Evolutionary conservation across 2,797 vertebrate species (phyloP).

Genomic region (Phalanger gymnotis): DNA sequence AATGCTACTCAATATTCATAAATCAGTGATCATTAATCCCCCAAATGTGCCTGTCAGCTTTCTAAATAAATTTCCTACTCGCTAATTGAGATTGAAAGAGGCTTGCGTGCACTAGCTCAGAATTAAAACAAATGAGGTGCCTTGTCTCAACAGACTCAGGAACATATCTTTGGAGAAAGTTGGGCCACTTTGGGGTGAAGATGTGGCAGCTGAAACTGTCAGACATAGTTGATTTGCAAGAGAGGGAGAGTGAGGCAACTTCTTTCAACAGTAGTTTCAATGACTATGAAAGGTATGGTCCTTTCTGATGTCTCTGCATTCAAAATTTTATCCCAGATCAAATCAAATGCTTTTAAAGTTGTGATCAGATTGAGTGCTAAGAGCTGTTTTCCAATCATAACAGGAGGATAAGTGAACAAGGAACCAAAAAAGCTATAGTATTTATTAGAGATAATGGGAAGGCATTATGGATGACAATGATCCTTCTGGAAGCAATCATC

Average conservation of each 20-base stretch:
- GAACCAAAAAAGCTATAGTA: constrained; percentile 35
- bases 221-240: constrained; percentile 15
- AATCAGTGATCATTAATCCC: constrained; percentile 90
- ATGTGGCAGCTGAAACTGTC: constrained; percentile 52
- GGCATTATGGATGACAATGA: not conserved
- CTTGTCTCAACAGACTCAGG: constrained; percentile 63
- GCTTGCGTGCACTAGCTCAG: constrained; percentile 73
- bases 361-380: constrained; percentile 15
- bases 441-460: constrained; percentile 50
- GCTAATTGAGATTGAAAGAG: constrained; percentile 89
- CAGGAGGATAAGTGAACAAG: constrained; percentile 56
- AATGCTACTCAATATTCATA: constrained; percentile 88
- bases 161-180: constrained; percentile 53
- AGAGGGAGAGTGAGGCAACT: constrained; percentile 43
- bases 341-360: constrained; percentile 62
- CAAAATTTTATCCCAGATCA: constrained; percentile 34
- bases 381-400: constrained; percentile 63
- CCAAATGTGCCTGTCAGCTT: constrained; percentile 86
- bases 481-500: constrained; percentile 6
- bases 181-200: constrained; percentile 36
- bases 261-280: constrained; percentile 45
- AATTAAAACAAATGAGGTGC: constrained; percentile 77
- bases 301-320: constrained; percentile 63
- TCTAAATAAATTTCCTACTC: constrained; percentile 86
- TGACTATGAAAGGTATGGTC: constrained; percentile 36